Percentiles rank a stretch among this genome's conserved stretches.
Evolutionary conservation across 2,888 invertebrate species (phyloP).

Genomic region (Digitonthophagus gazella): DNA sequence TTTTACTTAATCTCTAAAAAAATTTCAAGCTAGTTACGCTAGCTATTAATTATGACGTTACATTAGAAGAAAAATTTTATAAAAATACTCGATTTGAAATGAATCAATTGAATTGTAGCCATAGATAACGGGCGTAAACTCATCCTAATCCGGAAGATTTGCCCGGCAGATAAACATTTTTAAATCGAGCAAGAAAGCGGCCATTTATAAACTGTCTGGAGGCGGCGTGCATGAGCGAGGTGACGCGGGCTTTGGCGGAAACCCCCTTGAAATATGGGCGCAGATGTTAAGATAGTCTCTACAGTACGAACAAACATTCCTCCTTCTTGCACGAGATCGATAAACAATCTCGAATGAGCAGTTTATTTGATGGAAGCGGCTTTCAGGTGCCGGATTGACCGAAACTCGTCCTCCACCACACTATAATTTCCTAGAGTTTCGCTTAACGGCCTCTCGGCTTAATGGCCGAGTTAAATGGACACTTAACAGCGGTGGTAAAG

Average conservation of each 20-base stretch:
- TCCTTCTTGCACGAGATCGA: background rate
- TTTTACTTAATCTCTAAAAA: too few species aligned
- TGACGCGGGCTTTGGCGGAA: conserved; percentile 6
- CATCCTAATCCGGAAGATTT: background rate
- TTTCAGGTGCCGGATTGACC: background rate
- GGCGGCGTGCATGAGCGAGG: conserved; percentile 15
- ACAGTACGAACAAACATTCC: background rate
- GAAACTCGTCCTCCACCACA: background rate
- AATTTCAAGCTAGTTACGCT: too few species aligned
- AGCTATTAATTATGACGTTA: too few species aligned
- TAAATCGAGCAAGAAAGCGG: background rate
- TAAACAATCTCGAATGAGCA: background rate
- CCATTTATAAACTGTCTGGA: conserved; percentile 11
- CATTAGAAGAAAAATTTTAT: too few species aligned
- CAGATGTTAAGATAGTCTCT: conserved; percentile 16
- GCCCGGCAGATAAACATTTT: background rate
- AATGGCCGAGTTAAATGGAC: background rate
- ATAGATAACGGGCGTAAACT: background rate
- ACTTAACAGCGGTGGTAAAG: background rate
- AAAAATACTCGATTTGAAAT: too few species aligned
- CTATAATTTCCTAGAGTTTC: background rate
- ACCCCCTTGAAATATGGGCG: conserved; percentile 12
- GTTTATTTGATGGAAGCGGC: background rate
- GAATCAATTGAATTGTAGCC: background rate
- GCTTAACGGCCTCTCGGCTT: background rate